Percentiles rank a stretch among this genome's conserved stretches.
Conservation (phyloP, 2,797 vertebrate genomes). For the Eulemur mongoz region DNA sequence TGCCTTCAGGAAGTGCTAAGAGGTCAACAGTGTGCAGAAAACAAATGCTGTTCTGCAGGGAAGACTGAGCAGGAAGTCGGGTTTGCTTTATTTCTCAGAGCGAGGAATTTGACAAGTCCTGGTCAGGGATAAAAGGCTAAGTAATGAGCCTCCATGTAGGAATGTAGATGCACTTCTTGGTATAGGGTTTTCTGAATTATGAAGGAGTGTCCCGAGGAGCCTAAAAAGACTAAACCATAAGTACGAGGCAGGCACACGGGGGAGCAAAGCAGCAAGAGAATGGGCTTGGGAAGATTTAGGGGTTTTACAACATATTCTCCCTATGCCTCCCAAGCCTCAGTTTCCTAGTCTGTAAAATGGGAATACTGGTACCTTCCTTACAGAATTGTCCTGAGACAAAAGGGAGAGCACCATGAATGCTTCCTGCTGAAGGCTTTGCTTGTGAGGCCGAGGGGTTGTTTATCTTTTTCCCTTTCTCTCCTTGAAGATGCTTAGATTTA, state of each 20-base stretch:
- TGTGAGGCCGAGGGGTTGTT: neutral
- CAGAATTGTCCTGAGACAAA: fast-evolving
- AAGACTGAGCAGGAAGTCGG: neutral
- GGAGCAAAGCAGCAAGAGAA: neutral
- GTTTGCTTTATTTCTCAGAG: neutral
- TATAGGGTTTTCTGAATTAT: neutral
- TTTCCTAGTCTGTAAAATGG: neutral
- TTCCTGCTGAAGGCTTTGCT: neutral
- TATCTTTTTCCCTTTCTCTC: neutral
- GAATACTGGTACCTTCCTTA: fast-evolving
- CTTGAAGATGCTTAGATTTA: neutral
- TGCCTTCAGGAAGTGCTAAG: neutral
- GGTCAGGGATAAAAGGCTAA: neutral
- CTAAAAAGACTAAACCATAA: neutral
- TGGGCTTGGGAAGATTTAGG: neutral
- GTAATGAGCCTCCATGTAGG: neutral
- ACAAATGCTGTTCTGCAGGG: neutral
- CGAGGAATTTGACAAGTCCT: neutral
- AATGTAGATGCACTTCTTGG: neutral
- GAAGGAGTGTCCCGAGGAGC: too few species aligned
- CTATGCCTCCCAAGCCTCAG: neutral
- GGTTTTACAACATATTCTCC: neutral
- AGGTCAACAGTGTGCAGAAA: neutral
- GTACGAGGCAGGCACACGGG: neutral
- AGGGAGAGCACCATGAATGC: fast-evolving